Base-by-base conservation (phyloP, 2,113 vertebrate species). In the Nycticorax nycticorax region DNA sequence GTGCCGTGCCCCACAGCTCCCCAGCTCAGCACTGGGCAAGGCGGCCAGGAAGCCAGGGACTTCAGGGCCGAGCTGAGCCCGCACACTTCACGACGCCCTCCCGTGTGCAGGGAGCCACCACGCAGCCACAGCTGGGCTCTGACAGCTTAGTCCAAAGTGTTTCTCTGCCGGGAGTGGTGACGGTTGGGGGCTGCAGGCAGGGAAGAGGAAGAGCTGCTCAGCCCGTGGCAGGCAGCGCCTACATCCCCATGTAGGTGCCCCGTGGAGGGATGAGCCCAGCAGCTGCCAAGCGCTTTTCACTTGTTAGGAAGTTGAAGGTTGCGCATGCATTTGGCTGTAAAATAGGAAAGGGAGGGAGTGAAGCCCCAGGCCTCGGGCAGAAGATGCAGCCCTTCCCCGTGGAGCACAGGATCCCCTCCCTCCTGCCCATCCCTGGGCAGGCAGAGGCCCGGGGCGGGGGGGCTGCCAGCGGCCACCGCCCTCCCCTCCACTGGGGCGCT, bases 261-360 rank as follows among this genome's bases (percentile, higher is more conserved):
- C 27, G 94, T 0, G 99, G 99, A 13, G 99, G 99, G 59, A 99
- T 99, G 52, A 99, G 98, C 30, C 97, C 99, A 10, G 99, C 99
- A 13, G 99, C 99, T 1, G 97, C 95, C 11, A 98, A 0, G 3
- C 99, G 98, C 23, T 97, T 95, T 96, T 99, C 99, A 10, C 97
- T 99, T 3, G 73, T 95, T 71, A 99, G 96, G 96, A 99, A 99
- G 98, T 99, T 99, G 98, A 99, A 99, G 6, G 99, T 99, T 35
- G 99, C 99, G 19, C 99, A 99, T 1, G 99, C 99, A 5, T 99
- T 99, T 6, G 99, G 97, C 99, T 99, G 97, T 21, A 96, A 92
- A 89, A 83, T 3, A 89, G 84, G 92, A 78, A 48, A 85, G 30
- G 41, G 22, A 64, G 8, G 28, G 56, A 14, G 19, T 60, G 50